A percentile compares a stretch with the other conserved stretches of the same genome.
These are phyloP conservation scores for Hypanus sabinus DNA, from an alignment of 2,113 vertebrate genomes.

Conservation along the genomic window DNA sequence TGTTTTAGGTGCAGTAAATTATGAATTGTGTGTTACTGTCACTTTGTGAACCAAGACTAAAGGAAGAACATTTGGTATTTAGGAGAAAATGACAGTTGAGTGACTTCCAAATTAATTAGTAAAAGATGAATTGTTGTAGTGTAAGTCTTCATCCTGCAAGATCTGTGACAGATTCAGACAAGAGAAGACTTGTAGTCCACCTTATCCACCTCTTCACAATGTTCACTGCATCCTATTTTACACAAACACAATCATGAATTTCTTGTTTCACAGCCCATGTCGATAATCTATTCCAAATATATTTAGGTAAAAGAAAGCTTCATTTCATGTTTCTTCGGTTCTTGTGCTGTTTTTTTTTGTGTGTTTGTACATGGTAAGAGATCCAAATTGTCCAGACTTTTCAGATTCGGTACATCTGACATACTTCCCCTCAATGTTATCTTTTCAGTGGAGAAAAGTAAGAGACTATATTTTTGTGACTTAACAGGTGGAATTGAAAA, in stretches of 20 bases:
- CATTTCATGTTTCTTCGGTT: neutral
- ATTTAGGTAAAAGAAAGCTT: neutral
- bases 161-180: neutral
- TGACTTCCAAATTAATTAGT: neutral
- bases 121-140: neutral
- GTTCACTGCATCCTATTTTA: neutral
- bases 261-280: neutral
- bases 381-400: neutral
- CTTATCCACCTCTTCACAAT: neutral
- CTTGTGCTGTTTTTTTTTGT: neutral
- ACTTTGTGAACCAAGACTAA: neutral
- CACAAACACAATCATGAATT: neutral
- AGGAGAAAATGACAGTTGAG: neutral
- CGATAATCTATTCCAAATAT: neutral
- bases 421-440: neutral
- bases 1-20: neutral
- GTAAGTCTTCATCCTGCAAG: neutral
- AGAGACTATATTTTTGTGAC: neutral
- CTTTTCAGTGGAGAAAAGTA: neutral
- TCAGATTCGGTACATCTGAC: neutral
- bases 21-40: neutral
- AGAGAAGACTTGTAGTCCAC: neutral
- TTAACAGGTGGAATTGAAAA: conserved; percentile 9
- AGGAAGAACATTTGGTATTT: neutral
- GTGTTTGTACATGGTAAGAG: neutral